Base-by-base conservation (phyloP, 2,888 invertebrate species). In the Sicus ferrugineus region DNA sequence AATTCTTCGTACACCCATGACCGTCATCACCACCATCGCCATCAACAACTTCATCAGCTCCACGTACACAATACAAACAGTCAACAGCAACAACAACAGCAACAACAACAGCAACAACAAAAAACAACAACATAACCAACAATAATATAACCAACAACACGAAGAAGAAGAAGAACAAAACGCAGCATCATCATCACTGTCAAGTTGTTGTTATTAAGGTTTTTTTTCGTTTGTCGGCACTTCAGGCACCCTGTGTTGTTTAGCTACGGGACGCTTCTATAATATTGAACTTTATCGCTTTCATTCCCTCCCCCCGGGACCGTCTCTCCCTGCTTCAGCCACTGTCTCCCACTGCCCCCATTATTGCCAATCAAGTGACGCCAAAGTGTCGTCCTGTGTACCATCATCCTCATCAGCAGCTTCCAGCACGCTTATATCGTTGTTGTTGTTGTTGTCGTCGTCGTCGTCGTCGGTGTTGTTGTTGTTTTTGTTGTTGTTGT, bases 161-260 rank as follows among this genome's bases (percentile, higher is more conserved):
- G 9, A 50, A n/a, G 21, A 50, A n/a, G 21, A 50, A 5, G 21
- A 16, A n/a, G 14, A 46, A 46, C 11, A n/a, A 5, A 52, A 21
- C 50, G 21, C 50, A 21, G 50, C 0, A 52, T 58, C 50, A 19
- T 11, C 52, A 52, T 52, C 31, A 34, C n/a, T 19, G 58, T 34
- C 31, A 30, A 34, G 38, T 21, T 59, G 58, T 21, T 59, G 58
- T 48, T 62, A 34, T 31, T 42, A 16, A 48, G 59, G 5, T 42
- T 46, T 31, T 38, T 69, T 30, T 42, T 34, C 46, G 65, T 63
- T 68, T 66, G 42, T 30, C 58, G 58, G 31, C 59, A 70, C 71
- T 70, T 70, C 71, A 70, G 76, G 76, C 76, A 74, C 75, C 76
- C 76, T 75, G 75, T 73, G 73, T 74, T 68, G 71, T 69, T 68